phyloP scores from a whole-genome alignment of 2,113 vertebrate genomes.

The Pyrgilauda ruficollis region DNA sequence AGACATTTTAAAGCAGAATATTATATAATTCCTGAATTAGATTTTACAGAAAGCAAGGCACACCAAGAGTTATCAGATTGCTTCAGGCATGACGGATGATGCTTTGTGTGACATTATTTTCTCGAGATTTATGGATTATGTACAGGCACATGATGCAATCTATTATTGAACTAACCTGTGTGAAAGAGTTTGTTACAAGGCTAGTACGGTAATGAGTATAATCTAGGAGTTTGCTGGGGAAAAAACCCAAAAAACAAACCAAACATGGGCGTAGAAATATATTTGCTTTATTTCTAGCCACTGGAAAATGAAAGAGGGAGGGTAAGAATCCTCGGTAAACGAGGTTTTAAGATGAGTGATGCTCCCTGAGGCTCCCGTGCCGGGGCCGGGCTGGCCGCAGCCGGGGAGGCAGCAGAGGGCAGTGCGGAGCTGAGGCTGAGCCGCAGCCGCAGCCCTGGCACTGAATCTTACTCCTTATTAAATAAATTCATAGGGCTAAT shows the following conservation, averaged over 20 bases:
- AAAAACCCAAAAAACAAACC: background rate
- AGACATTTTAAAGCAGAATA: slow-evolving; percentile 23
- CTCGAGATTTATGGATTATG: background rate
- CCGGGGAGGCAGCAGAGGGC: slow-evolving; percentile 73
- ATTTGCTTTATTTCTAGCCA: background rate
- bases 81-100: slow-evolving; percentile 1
- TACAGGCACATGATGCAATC: background rate
- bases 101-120: slow-evolving; percentile 31
- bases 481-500: slow-evolving; percentile 75
- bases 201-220: slow-evolving; percentile 37
- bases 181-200: slow-evolving; percentile 32
- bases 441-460: background rate
- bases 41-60: background rate
- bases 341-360: background rate
- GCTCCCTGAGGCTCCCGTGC: background rate
- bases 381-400: background rate
- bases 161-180: slow-evolving; percentile 35
- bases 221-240: background rate
- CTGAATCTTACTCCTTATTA: slow-evolving; percentile 64
- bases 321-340: background rate
- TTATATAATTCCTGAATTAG: slow-evolving; percentile 27
- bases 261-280: background rate
- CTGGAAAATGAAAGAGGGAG: background rate
- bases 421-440: slow-evolving; percentile 73
- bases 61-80: background rate